Base-by-base conservation (phyloP, 2,888 invertebrate genomes). In the Rhogogaster chlorosoma region DNA sequence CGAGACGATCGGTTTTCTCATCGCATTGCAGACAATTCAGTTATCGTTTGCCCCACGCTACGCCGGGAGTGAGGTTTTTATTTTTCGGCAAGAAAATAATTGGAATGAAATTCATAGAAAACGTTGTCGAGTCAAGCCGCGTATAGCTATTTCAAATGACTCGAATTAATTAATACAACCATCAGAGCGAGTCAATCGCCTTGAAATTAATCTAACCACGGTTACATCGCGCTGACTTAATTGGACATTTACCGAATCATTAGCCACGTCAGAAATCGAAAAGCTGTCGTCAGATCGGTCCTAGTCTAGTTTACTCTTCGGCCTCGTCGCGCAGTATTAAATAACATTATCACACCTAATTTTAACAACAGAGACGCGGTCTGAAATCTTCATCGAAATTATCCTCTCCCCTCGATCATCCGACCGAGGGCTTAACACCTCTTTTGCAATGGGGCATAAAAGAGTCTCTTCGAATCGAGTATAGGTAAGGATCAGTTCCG, bases 401-500 rank as follows among this genome's bases (percentile, higher is more conserved):
- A n/a, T 61, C 26, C 2, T 61, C 26, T 7, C 0, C 12, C 2
- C 26, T 61, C 22, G 26, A 10, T 61, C 10, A n/a, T 71, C 18
- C 15, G 7, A 0, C 5, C 5, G 2, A 36, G 2, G 18, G 6
- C 18, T n/a, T n/a, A 36, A 36, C 36, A 22, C 42, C 29, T 64
- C 71, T 45, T 26, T 22, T 26, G 45, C 45, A 18, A 45, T 1
- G 15, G 42, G 42, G 45, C 5, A 45, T 26, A 87, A 86, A 84
- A 87, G 87, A 87, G 85, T 89, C 87, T 89, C 87, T 86, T 87
- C 85, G 87, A 85, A 86, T 84, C 85, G 86, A 86, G 88, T 89
- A 88, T 88, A 88, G 86, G 88, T 85, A 86, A 86, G 87, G 84
- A 88, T 86, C 82, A 89, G 91, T 90, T 90, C 89, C 89, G 88